Evolutionary conservation across 2,888 invertebrate genomes (phyloP).

Genomic region (Crematogaster levior): DNA sequence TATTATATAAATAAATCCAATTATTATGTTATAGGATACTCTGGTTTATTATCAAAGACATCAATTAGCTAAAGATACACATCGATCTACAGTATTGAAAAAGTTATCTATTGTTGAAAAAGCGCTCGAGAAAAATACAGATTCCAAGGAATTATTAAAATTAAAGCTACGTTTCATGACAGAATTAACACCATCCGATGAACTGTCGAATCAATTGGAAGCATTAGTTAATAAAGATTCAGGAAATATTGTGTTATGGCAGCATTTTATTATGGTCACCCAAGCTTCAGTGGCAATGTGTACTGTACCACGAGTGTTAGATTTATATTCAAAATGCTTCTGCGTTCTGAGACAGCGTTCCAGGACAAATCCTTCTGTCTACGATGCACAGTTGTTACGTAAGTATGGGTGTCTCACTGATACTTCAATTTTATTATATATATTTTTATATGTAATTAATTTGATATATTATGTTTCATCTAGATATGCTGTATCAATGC

Average conservation of each 20-base stretch:
- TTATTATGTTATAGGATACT: constrained; percentile 66
- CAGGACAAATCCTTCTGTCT: constrained; percentile 74
- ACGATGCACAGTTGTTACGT: constrained; percentile 80
- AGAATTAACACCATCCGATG: constrained; percentile 88
- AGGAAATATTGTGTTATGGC: constrained; percentile 85
- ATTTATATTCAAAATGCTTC: constrained; percentile 87
- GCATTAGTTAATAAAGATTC: constrained; percentile 86
- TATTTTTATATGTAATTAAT: constrained; percentile 11
- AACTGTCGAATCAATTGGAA: constrained; percentile 86
- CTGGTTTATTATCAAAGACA: constrained; percentile 71
- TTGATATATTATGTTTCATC: not conserved
- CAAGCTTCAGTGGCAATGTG: constrained; percentile 89
- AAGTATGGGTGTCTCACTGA: constrained; percentile 39
- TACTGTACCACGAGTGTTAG: constrained; percentile 87
- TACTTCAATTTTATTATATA: constrained; percentile 19
- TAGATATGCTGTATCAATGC: constrained; percentile 86
- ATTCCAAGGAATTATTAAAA: constrained; percentile 86
- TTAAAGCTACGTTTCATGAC: constrained; percentile 86
- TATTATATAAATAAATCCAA: too few relatives aligned
- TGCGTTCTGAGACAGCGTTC: constrained; percentile 84
- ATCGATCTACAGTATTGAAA: constrained; percentile 85
- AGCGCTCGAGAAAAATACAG: constrained; percentile 87
- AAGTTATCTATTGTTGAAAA: constrained; percentile 89
- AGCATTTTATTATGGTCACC: constrained; percentile 86
- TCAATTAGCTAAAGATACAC: constrained; percentile 70